These are phyloP conservation scores for Pristionchus maxplancki DNA, from an alignment of 2,888 invertebrate genomes.

Conservation along the genomic window DNA sequence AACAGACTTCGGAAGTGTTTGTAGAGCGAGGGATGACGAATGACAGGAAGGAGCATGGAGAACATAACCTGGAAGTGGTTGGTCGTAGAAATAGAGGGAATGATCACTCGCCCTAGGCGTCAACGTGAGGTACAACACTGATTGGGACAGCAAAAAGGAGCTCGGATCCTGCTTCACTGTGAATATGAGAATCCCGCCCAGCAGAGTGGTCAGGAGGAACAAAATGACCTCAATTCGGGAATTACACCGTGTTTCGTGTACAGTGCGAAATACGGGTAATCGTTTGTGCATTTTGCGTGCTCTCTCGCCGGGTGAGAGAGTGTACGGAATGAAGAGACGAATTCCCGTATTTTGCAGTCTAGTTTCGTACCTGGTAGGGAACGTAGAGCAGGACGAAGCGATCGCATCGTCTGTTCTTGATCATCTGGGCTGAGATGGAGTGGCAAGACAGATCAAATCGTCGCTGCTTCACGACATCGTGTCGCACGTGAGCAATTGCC, in stretches of 20 bases:
- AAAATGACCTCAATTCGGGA: background rate
- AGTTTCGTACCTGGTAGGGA: conserved; percentile 12
- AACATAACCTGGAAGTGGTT: background rate
- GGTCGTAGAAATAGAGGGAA: no score
- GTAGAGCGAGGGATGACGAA: background rate
- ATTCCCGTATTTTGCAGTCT: no score
- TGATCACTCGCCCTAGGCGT: background rate
- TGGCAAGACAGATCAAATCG: background rate
- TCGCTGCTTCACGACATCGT: background rate
- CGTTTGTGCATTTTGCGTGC: no score
- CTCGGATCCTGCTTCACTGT: background rate
- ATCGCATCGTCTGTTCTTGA: background rate
- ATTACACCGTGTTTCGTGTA: no score
- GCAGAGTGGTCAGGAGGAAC: background rate
- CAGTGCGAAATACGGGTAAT: no score
- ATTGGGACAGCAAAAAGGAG: background rate
- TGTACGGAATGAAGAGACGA: no score
- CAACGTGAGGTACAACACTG: background rate
- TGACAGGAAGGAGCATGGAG: background rate
- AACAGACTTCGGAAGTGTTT: background rate
- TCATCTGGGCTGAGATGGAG: background rate
- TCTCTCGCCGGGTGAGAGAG: no score
- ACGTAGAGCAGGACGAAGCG: background rate
- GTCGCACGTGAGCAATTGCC: background rate
- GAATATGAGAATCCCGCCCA: background rate